Evolutionary conservation across 1,140 invertebrate species (phyloP).

Genomic region (Drosophila takahashii): DNA sequence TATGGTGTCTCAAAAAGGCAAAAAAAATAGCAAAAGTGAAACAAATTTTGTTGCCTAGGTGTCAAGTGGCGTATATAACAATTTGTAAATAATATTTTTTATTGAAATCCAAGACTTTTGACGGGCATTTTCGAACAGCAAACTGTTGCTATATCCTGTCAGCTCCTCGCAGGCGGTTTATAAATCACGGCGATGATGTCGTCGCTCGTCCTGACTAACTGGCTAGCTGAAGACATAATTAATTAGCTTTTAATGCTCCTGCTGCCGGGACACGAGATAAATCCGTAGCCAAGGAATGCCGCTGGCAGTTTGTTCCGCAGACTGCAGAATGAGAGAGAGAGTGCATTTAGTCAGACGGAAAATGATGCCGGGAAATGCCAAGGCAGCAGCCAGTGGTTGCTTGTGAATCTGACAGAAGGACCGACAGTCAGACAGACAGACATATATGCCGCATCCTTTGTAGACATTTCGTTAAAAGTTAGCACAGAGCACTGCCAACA

Average conservation of each 20-base stretch:
- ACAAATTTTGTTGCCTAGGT: constrained; percentile 61
- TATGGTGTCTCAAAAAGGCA: constrained; percentile 53
- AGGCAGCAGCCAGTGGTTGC: constrained; percentile 24
- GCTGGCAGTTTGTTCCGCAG: constrained; percentile 21
- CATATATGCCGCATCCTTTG: constrained; percentile 64
- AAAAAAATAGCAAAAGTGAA: neutral
- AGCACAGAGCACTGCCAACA: constrained; percentile 74
- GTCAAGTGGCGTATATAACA: constrained; percentile 58
- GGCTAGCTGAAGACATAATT: constrained; percentile 76
- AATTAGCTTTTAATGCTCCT: constrained; percentile 79
- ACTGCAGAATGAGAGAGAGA: constrained; percentile 25
- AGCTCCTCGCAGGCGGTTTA: constrained; percentile 14
- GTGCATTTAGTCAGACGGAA: constrained; percentile 83
- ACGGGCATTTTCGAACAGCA: constrained; percentile 70
- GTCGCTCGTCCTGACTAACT: constrained; percentile 59
- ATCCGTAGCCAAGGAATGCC: constrained; percentile 38
- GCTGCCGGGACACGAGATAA: constrained; percentile 37
- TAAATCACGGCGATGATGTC: constrained; percentile 62
- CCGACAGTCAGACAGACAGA: constrained; percentile 34
- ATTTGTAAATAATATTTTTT: constrained; percentile 75
- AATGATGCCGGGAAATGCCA: constrained; percentile 71
- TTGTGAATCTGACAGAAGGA: constrained; percentile 74
- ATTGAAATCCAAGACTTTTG: constrained; percentile 74
- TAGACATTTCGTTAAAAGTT: constrained; percentile 83
- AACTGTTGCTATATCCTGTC: constrained; percentile 33